Evolutionary conservation across 2,888 invertebrate genomes (phyloP), one percentile per base, ranked within the genome.

Genomic region (Brachylomia viminalis): DNA sequence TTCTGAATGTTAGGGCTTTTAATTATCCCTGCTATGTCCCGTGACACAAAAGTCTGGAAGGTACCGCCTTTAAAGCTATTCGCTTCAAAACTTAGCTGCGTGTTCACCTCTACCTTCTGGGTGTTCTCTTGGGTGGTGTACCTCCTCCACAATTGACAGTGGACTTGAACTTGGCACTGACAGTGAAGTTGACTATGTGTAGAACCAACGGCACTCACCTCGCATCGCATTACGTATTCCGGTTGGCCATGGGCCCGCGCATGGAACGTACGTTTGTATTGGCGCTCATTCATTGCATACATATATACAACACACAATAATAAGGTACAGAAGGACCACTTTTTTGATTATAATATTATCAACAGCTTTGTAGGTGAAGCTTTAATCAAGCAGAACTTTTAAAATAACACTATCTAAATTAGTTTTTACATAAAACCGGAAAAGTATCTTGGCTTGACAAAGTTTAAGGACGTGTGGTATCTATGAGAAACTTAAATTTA

Each of bases 151-250:
- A n/a, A 13, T 15, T 1, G 27, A 38, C 13, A 38, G n/a, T 72
- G 30, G n/a, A 33, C 38, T 62, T 64, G 62, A 71, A 72, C 73
- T 85, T 74, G 69, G 47, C 62, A 82, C 52, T 71, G 47, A 30
- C 61, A 59, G 68, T n/a, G n/a, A 74, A 78, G 73, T 74, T 66
- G 78, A 72, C 49, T 72, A 69, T 62, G 72, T 56, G 73, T 73
- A 61, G 42, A 85, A 83, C 80, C 82, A 88, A 87, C 91, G 87
- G 87, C 89, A 89, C 88, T 86, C 70, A 82, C 23, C 77, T 82
- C 79, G 52, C 79, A 69, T 66, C 76, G 67, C 82, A 87, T 90
- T 87, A 85, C 70, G 86, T 87, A 88, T 90, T 89, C 90, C 84
- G 84, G 86, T 82, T 76, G 79, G 74, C 74, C 52, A 67, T 77